phyloP scores from a whole-genome alignment of 2,113 vertebrate species.

The Marmota flaviventris region DNA sequence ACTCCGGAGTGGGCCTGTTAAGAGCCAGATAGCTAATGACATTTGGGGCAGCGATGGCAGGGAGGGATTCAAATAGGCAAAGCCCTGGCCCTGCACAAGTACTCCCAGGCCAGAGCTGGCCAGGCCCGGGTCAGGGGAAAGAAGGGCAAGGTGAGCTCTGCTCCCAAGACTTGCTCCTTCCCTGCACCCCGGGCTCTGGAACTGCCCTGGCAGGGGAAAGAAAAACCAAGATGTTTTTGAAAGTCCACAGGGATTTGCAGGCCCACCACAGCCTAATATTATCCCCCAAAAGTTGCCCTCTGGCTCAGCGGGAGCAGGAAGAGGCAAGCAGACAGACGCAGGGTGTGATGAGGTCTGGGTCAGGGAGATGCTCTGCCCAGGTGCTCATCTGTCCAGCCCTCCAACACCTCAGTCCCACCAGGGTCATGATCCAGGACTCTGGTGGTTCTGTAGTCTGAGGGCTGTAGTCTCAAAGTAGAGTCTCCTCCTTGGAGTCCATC shows the following conservation, averaged over 20 bases:
- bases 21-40: neutral
- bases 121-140: neutral
- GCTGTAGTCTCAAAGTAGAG: neutral
- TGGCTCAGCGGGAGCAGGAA: neutral
- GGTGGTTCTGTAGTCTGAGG: neutral
- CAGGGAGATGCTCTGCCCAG: fast-evolving
- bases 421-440: neutral
- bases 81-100: neutral
- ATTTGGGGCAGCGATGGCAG: neutral
- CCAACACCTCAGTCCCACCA: neutral
- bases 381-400: neutral
- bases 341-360: no score
- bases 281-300: neutral
- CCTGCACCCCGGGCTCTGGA: neutral
- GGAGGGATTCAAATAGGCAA: neutral
- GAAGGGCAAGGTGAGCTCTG: neutral
- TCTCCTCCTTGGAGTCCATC: neutral
- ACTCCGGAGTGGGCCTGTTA: neutral
- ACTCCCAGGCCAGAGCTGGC: neutral
- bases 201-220: neutral
- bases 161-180: neutral
- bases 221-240: neutral
- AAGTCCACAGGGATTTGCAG: neutral
- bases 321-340: neutral
- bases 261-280: neutral